Conservation (phyloP, 2,888 invertebrate genomes). For the Eupithecia dodoneata region DNA sequence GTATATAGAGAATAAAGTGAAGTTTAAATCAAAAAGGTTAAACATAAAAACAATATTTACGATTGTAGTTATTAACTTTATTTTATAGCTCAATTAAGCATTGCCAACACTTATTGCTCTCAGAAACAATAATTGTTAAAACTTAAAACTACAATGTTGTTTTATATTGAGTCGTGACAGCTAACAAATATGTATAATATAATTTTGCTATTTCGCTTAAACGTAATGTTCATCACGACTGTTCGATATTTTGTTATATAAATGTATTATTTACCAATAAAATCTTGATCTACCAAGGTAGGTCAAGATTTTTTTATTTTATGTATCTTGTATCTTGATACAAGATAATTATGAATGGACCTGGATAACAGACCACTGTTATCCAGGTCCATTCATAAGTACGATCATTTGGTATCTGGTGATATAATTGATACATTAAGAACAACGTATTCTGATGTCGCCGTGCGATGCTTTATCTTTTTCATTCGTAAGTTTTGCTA, state of each 20-base stretch:
- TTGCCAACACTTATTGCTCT: slow-evolving; percentile 23
- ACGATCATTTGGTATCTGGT: too few relatives aligned
- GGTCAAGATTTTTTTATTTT: too few relatives aligned
- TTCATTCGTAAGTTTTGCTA: not conserved
- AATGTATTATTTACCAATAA: too few relatives aligned
- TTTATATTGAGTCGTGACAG: slow-evolving; percentile 38
- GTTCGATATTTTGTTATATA: not conserved
- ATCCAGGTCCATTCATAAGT: not conserved
- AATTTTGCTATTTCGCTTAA: not conserved
- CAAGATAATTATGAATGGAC: too few relatives aligned
- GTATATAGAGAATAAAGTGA: not conserved
- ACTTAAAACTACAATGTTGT: slow-evolving; percentile 35
- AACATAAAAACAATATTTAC: slow-evolving; percentile 3
- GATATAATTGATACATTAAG: too few relatives aligned
- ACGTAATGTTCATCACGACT: not conserved
- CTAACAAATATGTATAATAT: not conserved
- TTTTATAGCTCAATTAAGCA: slow-evolving; percentile 25
- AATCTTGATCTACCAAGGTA: too few relatives aligned
- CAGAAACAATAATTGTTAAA: slow-evolving; percentile 21
- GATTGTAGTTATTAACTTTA: slow-evolving; percentile 7
- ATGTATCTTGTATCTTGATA: too few relatives aligned
- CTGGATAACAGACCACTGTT: too few relatives aligned
- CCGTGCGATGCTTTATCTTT: not conserved
- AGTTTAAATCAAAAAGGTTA: not conserved
- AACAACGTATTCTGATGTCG: not conserved